Evolutionary conservation across 2,113 vertebrate genomes (phyloP).

Genomic region (Cryptomyrus ogoouensis): DNA sequence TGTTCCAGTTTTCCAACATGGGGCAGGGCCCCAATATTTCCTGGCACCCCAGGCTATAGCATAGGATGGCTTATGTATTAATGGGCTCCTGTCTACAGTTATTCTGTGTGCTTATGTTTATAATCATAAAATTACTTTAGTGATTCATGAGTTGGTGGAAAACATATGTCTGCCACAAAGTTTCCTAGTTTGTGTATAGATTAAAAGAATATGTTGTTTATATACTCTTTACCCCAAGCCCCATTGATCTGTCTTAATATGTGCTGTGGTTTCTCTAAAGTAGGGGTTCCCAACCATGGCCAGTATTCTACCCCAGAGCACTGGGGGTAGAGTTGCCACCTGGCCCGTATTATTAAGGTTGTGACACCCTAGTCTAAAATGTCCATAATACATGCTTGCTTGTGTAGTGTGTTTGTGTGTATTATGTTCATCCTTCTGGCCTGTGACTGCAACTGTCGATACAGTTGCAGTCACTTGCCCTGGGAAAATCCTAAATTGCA

Average conservation of each 20-base stretch:
- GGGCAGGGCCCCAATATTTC: neutral
- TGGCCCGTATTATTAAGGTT: neutral
- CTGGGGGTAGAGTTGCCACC: neutral
- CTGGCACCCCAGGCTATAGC: neutral
- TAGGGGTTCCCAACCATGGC: neutral
- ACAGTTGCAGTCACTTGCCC: neutral
- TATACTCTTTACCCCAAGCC: neutral
- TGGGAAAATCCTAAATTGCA: neutral
- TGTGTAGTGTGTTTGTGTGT: neutral
- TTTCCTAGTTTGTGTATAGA: neutral
- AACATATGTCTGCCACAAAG: neutral
- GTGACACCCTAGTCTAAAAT: neutral
- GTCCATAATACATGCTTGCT: neutral
- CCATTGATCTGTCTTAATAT: neutral
- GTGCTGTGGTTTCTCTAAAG: neutral
- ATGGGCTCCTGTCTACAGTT: neutral
- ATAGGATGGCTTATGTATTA: neutral
- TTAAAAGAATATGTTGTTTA: neutral
- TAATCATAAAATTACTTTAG: neutral
- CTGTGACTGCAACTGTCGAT: neutral
- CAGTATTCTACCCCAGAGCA: neutral
- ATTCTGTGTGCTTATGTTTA: neutral
- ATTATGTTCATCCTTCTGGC: neutral
- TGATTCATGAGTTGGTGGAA: neutral
- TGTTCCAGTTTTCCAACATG: neutral